Conservation (phyloP, 2,888 invertebrate species). For the Cephus runcator region DNA sequence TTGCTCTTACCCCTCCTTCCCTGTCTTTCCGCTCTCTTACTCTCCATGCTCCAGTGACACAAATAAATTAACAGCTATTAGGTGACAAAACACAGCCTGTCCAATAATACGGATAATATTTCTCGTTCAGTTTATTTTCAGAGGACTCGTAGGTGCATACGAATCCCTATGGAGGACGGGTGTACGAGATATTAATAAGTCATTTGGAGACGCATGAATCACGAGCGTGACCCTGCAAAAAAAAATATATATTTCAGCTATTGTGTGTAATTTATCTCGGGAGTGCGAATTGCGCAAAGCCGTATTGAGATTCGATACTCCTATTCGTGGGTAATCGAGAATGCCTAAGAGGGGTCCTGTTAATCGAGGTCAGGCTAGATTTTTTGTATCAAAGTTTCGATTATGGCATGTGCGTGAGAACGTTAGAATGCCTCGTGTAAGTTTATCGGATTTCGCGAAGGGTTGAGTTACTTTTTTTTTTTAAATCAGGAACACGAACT, state of each 20-base stretch:
- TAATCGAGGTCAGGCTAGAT: no score
- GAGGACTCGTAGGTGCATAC: not conserved
- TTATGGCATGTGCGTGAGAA: not conserved
- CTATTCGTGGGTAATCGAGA: not conserved
- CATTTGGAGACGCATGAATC: not conserved
- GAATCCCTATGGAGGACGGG: not conserved
- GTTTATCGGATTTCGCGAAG: not conserved
- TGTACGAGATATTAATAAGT: not conserved
- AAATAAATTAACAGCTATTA: constrained; percentile 17
- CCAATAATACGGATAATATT: constrained; percentile 9
- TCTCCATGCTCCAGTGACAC: not conserved
- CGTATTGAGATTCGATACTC: not conserved
- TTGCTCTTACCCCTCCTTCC: not conserved
- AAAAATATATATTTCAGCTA: not conserved
- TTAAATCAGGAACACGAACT: not conserved
- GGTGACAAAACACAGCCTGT: constrained; percentile 16
- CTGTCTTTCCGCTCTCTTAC: not conserved
- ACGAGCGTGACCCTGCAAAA: not conserved
- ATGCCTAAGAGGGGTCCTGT: not conserved
- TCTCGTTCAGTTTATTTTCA: constrained; percentile 1
- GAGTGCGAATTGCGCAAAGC: not conserved
- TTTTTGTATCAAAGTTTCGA: not conserved
- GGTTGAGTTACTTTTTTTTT: not conserved
- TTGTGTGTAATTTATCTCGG: not conserved
- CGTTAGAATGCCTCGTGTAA: not conserved